Base-by-base conservation (phyloP, 2,888 invertebrate genomes). In the Agriopis leucophaearia region DNA sequence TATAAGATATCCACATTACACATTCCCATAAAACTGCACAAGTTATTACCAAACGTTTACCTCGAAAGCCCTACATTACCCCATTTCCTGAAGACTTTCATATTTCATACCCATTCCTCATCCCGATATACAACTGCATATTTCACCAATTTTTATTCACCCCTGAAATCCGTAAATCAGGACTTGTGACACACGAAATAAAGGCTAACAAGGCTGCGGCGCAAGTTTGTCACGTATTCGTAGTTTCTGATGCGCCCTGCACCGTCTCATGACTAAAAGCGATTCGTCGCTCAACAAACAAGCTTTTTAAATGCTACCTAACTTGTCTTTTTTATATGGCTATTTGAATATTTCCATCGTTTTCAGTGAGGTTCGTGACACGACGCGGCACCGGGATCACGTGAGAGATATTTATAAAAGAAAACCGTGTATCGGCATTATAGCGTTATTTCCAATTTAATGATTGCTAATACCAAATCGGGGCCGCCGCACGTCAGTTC, bases 221-320 rank as follows among this genome's bases (percentile, higher is more conserved):
- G 72, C 76, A 80, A 82, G 74, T 69, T 80, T 80, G 78, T 75
- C 78, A 80, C 76, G 75, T 80, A 78, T 78, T 65, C 77, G 72
- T 74, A 73, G 77, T 75, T 72, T 75, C 70, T 76, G 88, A 89
- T 90, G 88, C 89, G 86, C 90, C 82, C 77, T 88, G 87, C 88
- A 87, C 87, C 81, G 77, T 90, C 81, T 88, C 93, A 92, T 94
- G 93, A 86, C 93, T 89, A 89, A 82, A 85, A 88, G 84, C 92
- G 89, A 93, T 94, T 92, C 92, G 89, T 91, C 89, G 91, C 87
- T 88, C 86, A 89, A 89, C 90, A 94, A 93, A 94, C 93, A 94
- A 92, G 91, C 89, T 92, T 94, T 94, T 94, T 94, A 94, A 94
- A 94, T 92, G 94, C 92, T 93, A 91, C 90, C 91, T 91, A 92